A percentile compares a stretch with the other conserved stretches of the same genome.
These are phyloP conservation scores for Pseudomyrmex flavicornis DNA, from an alignment of 1,140 invertebrate species.

Conservation along the genomic window DNA sequence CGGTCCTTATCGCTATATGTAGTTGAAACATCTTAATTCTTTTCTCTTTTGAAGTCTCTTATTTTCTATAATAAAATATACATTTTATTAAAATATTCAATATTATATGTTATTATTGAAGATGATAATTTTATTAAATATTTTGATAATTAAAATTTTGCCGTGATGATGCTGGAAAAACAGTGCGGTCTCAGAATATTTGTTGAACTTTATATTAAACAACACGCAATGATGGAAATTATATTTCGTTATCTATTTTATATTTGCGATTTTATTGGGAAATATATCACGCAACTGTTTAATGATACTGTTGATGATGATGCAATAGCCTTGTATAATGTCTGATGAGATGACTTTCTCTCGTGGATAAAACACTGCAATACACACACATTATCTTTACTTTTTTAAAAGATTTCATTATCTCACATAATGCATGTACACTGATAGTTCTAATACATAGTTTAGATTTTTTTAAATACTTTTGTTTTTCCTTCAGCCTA, in stretches of 20 bases:
- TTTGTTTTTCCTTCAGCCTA: slow-evolving; percentile 88
- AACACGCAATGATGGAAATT: background rate
- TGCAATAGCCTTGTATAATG: background rate
- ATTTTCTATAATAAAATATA: background rate
- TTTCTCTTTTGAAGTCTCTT: background rate
- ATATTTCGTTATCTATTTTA: slow-evolving; percentile 6
- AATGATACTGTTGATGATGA: background rate
- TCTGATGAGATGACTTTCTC: no score
- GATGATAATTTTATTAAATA: no score
- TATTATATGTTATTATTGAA: background rate
- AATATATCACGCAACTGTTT: no score
- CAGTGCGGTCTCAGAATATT: slow-evolving; percentile 4
- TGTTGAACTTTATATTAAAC: background rate
- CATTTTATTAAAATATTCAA: background rate
- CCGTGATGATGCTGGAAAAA: background rate
- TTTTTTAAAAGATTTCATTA: no score
- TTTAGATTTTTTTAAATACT: background rate
- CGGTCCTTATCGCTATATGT: background rate
- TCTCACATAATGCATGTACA: no score
- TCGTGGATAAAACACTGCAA: no score
- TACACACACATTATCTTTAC: no score
- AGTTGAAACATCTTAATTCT: background rate
- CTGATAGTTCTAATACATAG: background rate
- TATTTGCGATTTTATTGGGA: background rate
- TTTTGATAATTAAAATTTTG: background rate